phyloP scores from a whole-genome alignment of 1,140 invertebrate genomes.

The Drosophila novamexicana region DNA sequence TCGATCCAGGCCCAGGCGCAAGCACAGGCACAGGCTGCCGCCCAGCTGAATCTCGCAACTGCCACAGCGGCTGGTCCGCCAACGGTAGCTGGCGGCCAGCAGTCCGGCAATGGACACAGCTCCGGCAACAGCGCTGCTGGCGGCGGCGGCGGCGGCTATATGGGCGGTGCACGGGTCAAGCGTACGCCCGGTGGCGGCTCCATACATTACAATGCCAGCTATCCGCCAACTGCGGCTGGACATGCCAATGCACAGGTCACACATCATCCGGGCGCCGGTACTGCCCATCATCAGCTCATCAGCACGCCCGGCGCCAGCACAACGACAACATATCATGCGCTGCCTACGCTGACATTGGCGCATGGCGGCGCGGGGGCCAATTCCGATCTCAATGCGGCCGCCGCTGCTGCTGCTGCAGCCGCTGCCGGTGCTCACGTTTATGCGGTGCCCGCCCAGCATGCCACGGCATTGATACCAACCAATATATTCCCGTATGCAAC shows the following conservation, averaged over 20 bases:
- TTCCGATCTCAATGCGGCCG: slow-evolving; percentile 71
- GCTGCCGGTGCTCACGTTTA: slow-evolving; percentile 69
- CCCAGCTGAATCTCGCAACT: slow-evolving; percentile 50
- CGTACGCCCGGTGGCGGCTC: slow-evolving; percentile 72
- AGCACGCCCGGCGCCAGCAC: slow-evolving; percentile 53
- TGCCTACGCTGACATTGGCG: slow-evolving; percentile 78
- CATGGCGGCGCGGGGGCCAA: slow-evolving; percentile 63
- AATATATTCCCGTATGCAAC: slow-evolving; percentile 80
- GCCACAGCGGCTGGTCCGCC: slow-evolving; percentile 69
- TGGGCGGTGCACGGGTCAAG: slow-evolving; percentile 65
- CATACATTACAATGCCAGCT: slow-evolving; percentile 71
- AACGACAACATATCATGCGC: slow-evolving; percentile 83
- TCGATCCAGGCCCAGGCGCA: slow-evolving; percentile 45
- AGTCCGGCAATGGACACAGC: slow-evolving; percentile 43
- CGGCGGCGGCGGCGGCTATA: slow-evolving; percentile 25
- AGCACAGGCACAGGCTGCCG: slow-evolving; percentile 48
- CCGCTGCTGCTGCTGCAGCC: slow-evolving; percentile 46
- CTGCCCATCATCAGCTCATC: slow-evolving; percentile 47
- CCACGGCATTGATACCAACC: slow-evolving; percentile 77
- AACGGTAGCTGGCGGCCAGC: slow-evolving; percentile 52
- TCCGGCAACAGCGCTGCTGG: slow-evolving; percentile 21
- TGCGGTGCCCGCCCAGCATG: slow-evolving; percentile 77
- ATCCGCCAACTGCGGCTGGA: slow-evolving; percentile 47
- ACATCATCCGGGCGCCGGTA: slow-evolving; percentile 64
- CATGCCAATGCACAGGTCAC: slow-evolving; percentile 25